Evolutionary conservation across 1,140 invertebrate genomes (phyloP), one percentile per base, ranked within the genome.

Genomic region (Neodiprion virginianus): DNA sequence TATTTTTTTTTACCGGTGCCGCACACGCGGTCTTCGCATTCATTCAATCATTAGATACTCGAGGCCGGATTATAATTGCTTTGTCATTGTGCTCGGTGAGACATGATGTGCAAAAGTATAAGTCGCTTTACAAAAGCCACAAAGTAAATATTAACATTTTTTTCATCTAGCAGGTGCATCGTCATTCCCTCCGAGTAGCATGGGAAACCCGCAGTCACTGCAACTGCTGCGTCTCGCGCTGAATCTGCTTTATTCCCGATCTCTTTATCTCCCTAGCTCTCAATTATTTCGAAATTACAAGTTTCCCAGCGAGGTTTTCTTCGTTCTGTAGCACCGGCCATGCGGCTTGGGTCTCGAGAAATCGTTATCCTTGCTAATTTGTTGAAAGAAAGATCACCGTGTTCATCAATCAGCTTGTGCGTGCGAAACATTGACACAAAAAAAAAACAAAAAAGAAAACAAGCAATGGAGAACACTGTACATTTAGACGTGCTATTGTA

Each of bases 121-220:
- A 40, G 53, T 61, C 53, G n/a, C 53, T 17, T 17, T 14, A 61
- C 53, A 61, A 61, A 14, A 61, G 76, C 75, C 78, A 77, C 74
- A 77, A 79, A 82, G 81, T 79, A 82, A 85, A 86, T 84, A 84
- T 84, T 83, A 78, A 75, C 78, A 81, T 83, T 86, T 77, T 40
- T 78, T 80, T 81, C 82, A 84, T 81, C 84, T 84, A 82, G 81
- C 77, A 70, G 23, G 40, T 69, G 71, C 72, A 67, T 40, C 65
- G 50, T 61, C 74, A 40, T 21, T 61, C 49, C 1, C 49, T 67
- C 48, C 3, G 53, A 40, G 40, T 72, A 40, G 28, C 11, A 17
- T 14, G 53, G 53, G 53, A 61, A 61, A 8, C 8, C n/a, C 53
- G 11, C 0, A 11, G 67, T 11, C 11, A 21, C 40, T 69, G 67